Evolutionary conservation across 2,113 vertebrate genomes (phyloP), one percentile per base, ranked within the genome.

Genomic region (Hemichromis elongatus): DNA sequence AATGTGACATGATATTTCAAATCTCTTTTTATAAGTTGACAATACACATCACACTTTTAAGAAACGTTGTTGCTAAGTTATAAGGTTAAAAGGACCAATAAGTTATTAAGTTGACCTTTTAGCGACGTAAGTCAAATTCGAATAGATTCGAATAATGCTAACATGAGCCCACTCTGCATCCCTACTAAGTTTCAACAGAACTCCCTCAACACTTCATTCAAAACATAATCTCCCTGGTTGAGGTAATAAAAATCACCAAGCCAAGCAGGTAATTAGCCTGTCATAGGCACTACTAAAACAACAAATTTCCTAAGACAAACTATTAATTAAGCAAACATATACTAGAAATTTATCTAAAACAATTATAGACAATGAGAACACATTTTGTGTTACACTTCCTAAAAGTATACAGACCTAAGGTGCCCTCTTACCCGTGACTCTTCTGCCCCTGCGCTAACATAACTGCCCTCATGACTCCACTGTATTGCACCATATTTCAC

Each of bases 371-470:
- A 63, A 37, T 37, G 59, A 19, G 33, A 37, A 63, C 35, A 79
- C 8, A 79, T 35, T 77, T 33, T 24, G 21, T 55, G 21, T 42
- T 56, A 0, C 24, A 28, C 40, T 73, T 73, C 14, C 42, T 73
- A 47, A 73, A 73, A 73, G 68, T 42, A 73, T 28, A 28, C 5
- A 47, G 40, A 56, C n/a, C 16, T 30, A n/a, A 66, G 24, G 0
- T 82, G 16, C 78, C 61, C 52, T 70, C 75, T 81, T 77, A 85
- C 61, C 19, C 59, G 21, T 50, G 16, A 84, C 37, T 24, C 28
- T 16, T 26, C 55, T 53, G 50, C 26, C 35, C 59, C 86, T 88
- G 81, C 30, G 55, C 45, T 47, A 86, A 92, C 79, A 59, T 77
- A 73, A 56, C 61, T 77, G 53, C 11, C 28, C 18, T 81, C 16